A percentile compares a stretch with the other conserved stretches of the same genome.
phyloP scores from a whole-genome alignment of 1,140 invertebrate genomes.

The Ylistrum balloti region DNA sequence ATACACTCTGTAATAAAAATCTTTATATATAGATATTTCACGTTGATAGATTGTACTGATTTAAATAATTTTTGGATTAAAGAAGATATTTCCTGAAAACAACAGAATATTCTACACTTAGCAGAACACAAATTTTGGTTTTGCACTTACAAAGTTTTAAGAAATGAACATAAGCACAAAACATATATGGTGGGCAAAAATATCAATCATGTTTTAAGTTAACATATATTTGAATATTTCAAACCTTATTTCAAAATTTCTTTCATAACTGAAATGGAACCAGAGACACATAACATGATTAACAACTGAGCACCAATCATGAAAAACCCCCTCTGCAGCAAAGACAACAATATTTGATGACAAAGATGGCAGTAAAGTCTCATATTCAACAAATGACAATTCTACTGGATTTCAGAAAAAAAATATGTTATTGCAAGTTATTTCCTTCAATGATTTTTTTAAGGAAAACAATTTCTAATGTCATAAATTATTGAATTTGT shows the following conservation, averaged over 20 bases:
- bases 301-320: slow-evolving; percentile 38
- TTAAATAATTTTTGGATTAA: not conserved
- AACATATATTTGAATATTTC: not conserved
- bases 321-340: not conserved
- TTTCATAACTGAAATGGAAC: not conserved
- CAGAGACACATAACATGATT: not conserved
- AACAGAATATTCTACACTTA: not conserved
- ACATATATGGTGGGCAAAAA: not conserved
- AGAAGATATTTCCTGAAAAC: not conserved
- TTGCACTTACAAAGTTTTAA: not conserved
- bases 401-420: not conserved
- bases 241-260: not conserved
- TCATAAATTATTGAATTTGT: too few species aligned
- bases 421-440: not conserved
- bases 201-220: not conserved
- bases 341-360: not conserved
- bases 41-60: too few species aligned
- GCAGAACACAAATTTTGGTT: not conserved
- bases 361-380: not conserved
- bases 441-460: not conserved
- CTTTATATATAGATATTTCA: not conserved
- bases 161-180: too few species aligned
- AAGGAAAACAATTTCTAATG: not conserved
- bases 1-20: too few species aligned
- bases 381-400: not conserved